Base-by-base conservation (phyloP, 2,113 vertebrate genomes). In the Aegypius monachus region DNA sequence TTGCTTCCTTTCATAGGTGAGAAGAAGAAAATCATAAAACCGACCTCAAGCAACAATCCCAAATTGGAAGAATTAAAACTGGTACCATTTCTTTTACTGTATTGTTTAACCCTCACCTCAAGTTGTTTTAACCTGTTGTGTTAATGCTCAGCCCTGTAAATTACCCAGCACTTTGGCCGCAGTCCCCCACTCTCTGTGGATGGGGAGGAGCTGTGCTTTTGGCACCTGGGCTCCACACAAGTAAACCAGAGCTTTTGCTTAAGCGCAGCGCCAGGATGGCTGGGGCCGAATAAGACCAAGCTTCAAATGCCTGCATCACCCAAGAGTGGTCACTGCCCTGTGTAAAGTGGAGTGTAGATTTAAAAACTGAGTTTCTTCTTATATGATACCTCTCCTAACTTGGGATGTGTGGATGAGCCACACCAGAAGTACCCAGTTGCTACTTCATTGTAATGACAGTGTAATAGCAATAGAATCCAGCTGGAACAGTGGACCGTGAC, bases 21-120 rank as follows among this genome's bases (percentile, higher is more conserved):
- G 90, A 98, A 96, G 94, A 98, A 82, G 94, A 99, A 98, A 88
- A 34, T 98, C 67, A 98, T 99, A 88, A 98, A 99, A 21, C 98
- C 99, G 0, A 78, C 81, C 5, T 98, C 98, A 91, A 95, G 97
- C 62, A 98, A 97, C 72, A 98, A 98, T 56, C 96, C 98, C 58
- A 98, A 98, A 91, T 34, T 99, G 53, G 96, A 97, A 68, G 98
- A 98, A 55, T 59, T 99, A 40, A 99, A 99, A 68, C 96, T 97
- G 98, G 99, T 99, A 98, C 43, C 53, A 21, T 42, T 85, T 61
- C 27, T 93, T 91, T 84, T 56, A 34, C 22, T 62, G 2, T 10
- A 1, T 2, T 23, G 2, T 56, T 94, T 68, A 58, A 53, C 13
- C 26, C 31, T 78, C 48, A 34, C 22, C 32, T 72, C 1, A 3